Base-by-base conservation (phyloP, 2,797 vertebrate species). In the Phrynocephalus vlangalii region DNA sequence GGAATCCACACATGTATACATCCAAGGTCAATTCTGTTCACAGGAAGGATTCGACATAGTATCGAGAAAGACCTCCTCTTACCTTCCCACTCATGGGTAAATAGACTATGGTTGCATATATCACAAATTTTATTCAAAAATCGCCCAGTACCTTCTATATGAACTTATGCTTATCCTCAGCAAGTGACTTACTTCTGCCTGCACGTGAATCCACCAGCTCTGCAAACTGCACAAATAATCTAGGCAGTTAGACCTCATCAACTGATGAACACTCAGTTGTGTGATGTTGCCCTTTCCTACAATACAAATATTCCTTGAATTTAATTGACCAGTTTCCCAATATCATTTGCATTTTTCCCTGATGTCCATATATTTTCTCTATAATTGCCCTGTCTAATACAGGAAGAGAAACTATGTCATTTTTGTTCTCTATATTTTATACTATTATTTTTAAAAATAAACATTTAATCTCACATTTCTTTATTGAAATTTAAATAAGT, bases 391-490 rank as follows among this genome's bases (percentile, higher is more conserved):
- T 87, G 18, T 83, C 20, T 30, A 72, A 60, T 48, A 52, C 56
- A 16, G 71, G 70, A 26, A 33, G 10, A 72, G 7, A 77, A 68
- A 24, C 16, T 79, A 24, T 83, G 78, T 82, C 30, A 24, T 50
- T 78, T 71, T 79, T 48, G 15, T 24, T 56, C 30, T 38, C 2
- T 38, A n/a, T 6, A 70, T 22, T 33, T 60, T 75, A 13, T 20
- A 5, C 16, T 76, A 38, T 28, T 22, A 9, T 33, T 78, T 68
- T 72, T 50, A 11, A 63, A 85, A 86, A 86, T 76, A 73, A 80
- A 79, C 66, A 84, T 56, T 80, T 52, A 84, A 33, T 79, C 78
- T 84, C 76, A 82, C 71, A 82, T 26, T 82, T 83, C 86, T 79
- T 79, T 38, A 26, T 67, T 28, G 38, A 71, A 70, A 48, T 77